These are phyloP conservation scores for Rhabdomys dilectus DNA, from an alignment of 2,113 vertebrate genomes.

Conservation along the genomic window DNA sequence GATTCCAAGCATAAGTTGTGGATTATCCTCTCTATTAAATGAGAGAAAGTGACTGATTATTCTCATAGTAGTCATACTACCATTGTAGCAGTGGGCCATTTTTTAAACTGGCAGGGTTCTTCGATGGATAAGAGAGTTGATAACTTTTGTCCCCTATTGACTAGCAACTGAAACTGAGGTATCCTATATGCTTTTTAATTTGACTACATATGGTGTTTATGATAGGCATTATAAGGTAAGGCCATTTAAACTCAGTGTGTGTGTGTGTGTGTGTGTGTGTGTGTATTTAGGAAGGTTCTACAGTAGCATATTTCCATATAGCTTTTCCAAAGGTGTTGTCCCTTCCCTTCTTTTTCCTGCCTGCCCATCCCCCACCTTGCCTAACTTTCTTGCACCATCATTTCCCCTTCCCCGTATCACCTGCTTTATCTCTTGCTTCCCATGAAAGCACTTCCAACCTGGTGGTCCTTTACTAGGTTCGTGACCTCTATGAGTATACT, in stretches of 20 bases:
- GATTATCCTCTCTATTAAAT: neutral
- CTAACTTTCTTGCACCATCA: neutral
- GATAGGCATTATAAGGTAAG: neutral
- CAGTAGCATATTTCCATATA: neutral
- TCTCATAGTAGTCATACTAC: neutral
- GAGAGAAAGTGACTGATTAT: neutral
- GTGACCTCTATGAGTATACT: neutral
- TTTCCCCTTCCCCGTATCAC: neutral
- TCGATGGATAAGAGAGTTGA: neutral
- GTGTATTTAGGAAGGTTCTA: neutral
- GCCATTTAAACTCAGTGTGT: neutral
- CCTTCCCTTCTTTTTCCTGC: neutral
- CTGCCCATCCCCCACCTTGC: neutral
- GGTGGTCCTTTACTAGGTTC: neutral
- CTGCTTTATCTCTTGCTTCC: neutral
- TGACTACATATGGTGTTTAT: neutral
- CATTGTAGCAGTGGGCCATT: neutral
- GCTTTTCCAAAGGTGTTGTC: neutral
- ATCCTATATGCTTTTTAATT: neutral
- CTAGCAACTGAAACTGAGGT: neutral
- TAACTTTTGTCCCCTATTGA: neutral
- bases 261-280: too few relatives aligned
- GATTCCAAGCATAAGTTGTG: neutral
- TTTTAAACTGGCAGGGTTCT: neutral
- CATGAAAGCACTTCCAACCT: neutral